Percentiles rank a stretch among this genome's conserved stretches.
These are phyloP conservation scores for Plagodis pulveraria DNA, from an alignment of 2,888 invertebrate genomes.

Conservation along the genomic window DNA sequence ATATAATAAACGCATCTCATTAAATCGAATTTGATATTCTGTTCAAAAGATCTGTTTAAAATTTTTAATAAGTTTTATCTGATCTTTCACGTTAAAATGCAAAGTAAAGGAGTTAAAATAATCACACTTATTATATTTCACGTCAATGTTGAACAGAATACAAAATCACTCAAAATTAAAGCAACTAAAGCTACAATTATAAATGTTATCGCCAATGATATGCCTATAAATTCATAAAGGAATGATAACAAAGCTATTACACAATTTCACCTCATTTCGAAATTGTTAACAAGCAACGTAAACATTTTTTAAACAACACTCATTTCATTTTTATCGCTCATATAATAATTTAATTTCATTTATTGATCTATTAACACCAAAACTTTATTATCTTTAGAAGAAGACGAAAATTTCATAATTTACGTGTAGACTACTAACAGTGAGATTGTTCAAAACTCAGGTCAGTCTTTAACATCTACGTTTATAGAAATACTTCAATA, in stretches of 20 bases:
- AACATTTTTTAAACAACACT: conserved; percentile 29
- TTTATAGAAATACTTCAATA: conserved; percentile 43
- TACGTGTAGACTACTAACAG: conserved; percentile 41
- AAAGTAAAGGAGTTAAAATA: too few relatives aligned
- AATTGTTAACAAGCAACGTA: conserved; percentile 59
- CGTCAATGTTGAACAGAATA: conserved; percentile 55
- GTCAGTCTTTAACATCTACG: conserved; percentile 59
- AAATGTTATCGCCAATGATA: conserved; percentile 67
- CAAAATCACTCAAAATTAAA: conserved; percentile 46
- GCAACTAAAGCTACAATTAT: conserved; percentile 61
- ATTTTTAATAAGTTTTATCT: too few relatives aligned
- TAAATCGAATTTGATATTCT: conserved; percentile 46
- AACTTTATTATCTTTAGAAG: conserved; percentile 43
- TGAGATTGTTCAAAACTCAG: conserved; percentile 45
- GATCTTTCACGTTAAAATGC: too few relatives aligned
- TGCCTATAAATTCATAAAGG: conserved; percentile 67
- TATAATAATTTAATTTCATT: conserved; percentile 39
- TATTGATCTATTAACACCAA: conserved; percentile 50
- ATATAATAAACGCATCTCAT: conserved; percentile 46
- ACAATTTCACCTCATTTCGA: conserved; percentile 44
- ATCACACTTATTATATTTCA: background rate
- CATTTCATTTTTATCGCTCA: conserved; percentile 39
- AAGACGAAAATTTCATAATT: conserved; percentile 36
- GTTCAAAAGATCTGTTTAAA: conserved; percentile 36
- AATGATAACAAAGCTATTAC: conserved; percentile 66